Evolutionary conservation across 2,113 vertebrate species (phyloP).

Genomic region (Hyperoodon ampullatus): DNA sequence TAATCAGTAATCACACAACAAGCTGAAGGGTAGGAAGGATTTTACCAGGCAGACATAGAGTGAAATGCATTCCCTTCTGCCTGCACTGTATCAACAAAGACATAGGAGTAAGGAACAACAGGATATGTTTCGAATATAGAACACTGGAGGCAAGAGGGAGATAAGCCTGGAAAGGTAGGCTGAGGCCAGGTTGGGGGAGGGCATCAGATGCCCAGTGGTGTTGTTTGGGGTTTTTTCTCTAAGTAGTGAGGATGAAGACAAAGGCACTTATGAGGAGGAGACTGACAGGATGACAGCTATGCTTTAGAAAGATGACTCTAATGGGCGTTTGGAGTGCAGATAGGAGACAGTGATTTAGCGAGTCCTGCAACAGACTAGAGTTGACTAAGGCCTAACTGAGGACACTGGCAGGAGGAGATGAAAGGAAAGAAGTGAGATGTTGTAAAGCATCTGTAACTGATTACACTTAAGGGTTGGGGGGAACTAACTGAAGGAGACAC

Average conservation of each 20-base stretch:
- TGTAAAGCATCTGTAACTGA: background rate
- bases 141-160: background rate
- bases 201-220: slow-evolving; percentile 3
- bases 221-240: slow-evolving; percentile 33
- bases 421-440: background rate
- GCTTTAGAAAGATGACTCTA: slow-evolving; percentile 40
- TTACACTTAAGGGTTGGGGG: background rate
- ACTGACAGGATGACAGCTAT: background rate
- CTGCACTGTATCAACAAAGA: background rate
- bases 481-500: background rate
- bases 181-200: background rate
- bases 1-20: background rate
- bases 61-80: background rate
- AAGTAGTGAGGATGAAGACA: slow-evolving; percentile 4
- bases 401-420: background rate
- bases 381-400: background rate
- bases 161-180: background rate
- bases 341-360: slow-evolving; percentile 5
- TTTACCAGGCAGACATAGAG: background rate
- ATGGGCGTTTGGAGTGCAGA: background rate
- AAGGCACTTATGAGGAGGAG: background rate
- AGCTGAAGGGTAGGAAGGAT: background rate
- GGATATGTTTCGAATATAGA: background rate
- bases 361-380: background rate
- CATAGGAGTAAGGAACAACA: background rate